Conservation (phyloP, 2,113 vertebrate genomes). For the Pteropus alecto region DNA sequence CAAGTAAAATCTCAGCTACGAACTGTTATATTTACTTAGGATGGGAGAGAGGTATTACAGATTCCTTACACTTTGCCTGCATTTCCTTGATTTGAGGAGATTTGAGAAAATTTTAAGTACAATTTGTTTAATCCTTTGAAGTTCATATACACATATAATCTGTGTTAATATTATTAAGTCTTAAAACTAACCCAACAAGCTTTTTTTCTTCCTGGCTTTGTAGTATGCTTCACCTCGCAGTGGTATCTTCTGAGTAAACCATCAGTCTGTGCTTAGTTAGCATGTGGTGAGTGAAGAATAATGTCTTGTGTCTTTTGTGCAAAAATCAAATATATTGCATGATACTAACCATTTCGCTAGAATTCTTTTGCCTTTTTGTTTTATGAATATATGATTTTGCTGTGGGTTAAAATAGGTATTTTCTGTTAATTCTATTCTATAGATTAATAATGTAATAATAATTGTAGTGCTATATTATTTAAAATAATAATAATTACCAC, state of each 20-base stretch:
- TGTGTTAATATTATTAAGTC: constrained; percentile 8
- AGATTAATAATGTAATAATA: background rate
- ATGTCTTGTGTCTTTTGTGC: constrained; percentile 67
- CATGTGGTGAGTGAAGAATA: constrained; percentile 86
- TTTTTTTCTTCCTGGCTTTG: constrained; percentile 87
- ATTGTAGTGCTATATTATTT: background rate
- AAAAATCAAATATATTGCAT: constrained; percentile 55
- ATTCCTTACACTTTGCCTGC: background rate
- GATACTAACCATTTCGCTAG: constrained; percentile 42
- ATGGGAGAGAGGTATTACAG: background rate
- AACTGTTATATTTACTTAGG: background rate
- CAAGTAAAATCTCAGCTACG: background rate
- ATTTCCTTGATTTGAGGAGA: background rate
- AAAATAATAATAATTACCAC: background rate
- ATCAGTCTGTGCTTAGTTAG: constrained; percentile 84
- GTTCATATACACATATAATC: constrained; percentile 8
- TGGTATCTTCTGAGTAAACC: constrained; percentile 88
- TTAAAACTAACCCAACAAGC: constrained; percentile 81
- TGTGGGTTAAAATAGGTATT: background rate
- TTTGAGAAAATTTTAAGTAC: background rate
- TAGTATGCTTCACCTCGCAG: constrained; percentile 87
- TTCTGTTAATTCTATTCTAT: constrained; percentile 36
- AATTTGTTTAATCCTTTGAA: constrained; percentile 31
- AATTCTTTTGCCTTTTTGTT: constrained; percentile 52
- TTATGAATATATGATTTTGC: background rate